Conservation (phyloP, 2,113 vertebrate genomes). For the Pedionomus torquatus region DNA sequence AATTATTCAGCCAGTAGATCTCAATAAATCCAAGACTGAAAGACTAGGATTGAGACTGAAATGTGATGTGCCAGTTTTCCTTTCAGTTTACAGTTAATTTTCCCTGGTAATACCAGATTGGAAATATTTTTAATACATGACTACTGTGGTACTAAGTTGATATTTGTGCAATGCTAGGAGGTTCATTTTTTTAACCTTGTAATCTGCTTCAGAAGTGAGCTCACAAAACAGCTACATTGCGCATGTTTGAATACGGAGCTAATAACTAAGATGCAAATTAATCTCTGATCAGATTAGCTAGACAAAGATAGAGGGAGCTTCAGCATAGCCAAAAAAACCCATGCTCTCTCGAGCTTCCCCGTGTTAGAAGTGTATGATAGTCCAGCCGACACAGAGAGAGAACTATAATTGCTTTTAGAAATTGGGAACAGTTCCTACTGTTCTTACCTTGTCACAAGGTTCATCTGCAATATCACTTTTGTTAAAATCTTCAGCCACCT, state of each 20-base stretch:
- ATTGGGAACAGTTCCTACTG: not conserved
- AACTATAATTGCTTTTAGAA: not conserved
- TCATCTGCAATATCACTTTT: conserved; percentile 1
- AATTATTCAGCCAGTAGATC: not conserved
- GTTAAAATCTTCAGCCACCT: not conserved
- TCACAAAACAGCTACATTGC: not conserved
- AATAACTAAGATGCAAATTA: conserved; percentile 38
- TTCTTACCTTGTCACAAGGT: not conserved
- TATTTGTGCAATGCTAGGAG: not conserved
- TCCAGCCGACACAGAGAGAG: not conserved
- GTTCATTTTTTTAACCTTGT: not conserved
- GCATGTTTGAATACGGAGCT: not conserved
- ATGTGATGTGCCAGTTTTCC: not conserved
- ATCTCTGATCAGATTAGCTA: not conserved
- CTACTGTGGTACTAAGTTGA: not conserved
- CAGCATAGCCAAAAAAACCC: not conserved
- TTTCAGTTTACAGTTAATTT: conserved; percentile 16
- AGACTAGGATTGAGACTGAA: not conserved
- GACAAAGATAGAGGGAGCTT: not conserved
- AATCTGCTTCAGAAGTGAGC: conserved; percentile 7
- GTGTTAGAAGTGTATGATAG: not conserved
- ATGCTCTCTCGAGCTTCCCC: not conserved
- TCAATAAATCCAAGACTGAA: not conserved
- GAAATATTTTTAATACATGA: conserved; percentile 8
- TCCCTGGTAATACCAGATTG: not conserved